phyloP scores from a whole-genome alignment of 2,113 vertebrate species.

The Oreochromis niloticus region DNA sequence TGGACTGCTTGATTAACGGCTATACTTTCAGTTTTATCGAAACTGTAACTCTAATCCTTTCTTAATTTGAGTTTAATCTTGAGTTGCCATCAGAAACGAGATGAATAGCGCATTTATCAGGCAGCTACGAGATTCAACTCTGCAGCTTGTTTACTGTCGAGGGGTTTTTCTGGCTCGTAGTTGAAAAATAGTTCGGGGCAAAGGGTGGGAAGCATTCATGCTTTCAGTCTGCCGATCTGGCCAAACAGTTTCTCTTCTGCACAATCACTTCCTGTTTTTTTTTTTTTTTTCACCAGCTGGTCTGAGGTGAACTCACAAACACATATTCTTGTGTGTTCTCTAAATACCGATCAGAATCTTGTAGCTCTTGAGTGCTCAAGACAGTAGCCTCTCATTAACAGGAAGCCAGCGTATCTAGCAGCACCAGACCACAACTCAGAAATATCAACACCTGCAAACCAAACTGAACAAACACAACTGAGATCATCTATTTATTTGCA shows the following conservation, averaged over 20 bases:
- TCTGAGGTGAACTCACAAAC: slow-evolving; percentile 28
- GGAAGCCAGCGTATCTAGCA: background rate
- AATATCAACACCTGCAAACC: background rate
- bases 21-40: background rate
- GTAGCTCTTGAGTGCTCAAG: background rate
- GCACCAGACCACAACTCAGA: background rate
- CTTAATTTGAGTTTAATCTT: background rate
- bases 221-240: slow-evolving; percentile 21
- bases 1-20: background rate
- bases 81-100: background rate
- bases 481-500: background rate
- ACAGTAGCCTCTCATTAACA: background rate
- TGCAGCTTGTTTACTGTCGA: background rate
- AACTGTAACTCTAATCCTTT: background rate
- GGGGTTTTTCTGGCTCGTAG: background rate
- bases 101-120: background rate
- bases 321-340: background rate
- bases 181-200: background rate
- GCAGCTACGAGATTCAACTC: background rate
- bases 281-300: slow-evolving; percentile 49
- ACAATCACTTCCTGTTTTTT: slow-evolving; percentile 68
- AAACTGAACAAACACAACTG: background rate
- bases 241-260: slow-evolving; percentile 70
- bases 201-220: background rate
- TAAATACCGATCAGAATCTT: background rate